Evolutionary conservation across 2,113 vertebrate species (phyloP).

Genomic region (Hippocampus barbouri): DNA sequence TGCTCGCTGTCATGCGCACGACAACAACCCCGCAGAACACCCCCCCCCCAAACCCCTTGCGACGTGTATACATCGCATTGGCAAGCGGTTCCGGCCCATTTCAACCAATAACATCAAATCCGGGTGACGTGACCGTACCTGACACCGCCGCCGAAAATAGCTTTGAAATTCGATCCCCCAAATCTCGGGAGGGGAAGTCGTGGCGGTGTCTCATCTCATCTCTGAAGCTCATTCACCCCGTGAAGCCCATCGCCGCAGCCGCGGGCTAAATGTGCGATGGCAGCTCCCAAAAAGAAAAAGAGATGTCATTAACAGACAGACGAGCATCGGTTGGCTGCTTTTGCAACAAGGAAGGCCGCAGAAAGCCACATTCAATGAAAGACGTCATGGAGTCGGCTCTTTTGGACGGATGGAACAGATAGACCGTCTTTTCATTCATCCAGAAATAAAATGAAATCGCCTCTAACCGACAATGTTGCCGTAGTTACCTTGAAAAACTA

Average conservation of each 20-base stretch:
- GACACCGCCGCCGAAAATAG: constrained; percentile 54
- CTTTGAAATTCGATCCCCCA: constrained; percentile 58
- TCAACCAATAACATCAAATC: constrained; percentile 40
- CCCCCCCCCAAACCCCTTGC: too few species aligned
- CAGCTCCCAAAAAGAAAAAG: background rate
- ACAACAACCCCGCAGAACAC: too few species aligned
- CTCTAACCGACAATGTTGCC: too few species aligned
- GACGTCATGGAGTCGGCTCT: background rate
- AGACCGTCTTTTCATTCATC: background rate
- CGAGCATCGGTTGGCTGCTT: too few species aligned
- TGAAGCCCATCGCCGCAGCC: constrained; percentile 16
- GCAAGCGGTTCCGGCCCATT: constrained; percentile 41
- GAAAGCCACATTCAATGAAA: background rate
- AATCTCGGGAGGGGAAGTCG: constrained; percentile 41
- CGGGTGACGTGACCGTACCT: constrained; percentile 55
- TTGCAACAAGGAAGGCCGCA: too few species aligned
- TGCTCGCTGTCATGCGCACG: background rate
- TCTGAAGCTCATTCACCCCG: constrained; percentile 10
- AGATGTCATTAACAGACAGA: background rate
- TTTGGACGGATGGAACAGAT: background rate
- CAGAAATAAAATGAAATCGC: background rate
- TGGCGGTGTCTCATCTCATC: constrained; percentile 45
- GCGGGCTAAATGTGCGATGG: constrained; percentile 9
- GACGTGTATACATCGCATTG: background rate
- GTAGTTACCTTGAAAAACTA: too few species aligned